Evolutionary conservation across 2,888 invertebrate species (phyloP).

Genomic region (Megaustenia siamemsis): DNA sequence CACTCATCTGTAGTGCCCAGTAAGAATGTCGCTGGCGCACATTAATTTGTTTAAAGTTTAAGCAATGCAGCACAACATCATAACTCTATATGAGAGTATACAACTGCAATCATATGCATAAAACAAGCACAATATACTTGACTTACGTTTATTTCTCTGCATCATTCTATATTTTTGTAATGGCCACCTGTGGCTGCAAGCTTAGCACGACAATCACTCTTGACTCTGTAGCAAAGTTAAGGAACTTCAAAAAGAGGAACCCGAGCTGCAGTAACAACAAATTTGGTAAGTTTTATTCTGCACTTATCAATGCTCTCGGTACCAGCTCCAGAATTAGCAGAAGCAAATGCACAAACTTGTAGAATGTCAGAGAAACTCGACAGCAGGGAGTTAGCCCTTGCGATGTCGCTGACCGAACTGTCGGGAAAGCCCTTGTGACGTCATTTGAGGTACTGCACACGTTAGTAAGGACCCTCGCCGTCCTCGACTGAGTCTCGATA

Average conservation of each 20-base stretch:
- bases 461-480: slow-evolving; percentile 34
- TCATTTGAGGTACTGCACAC: slow-evolving; percentile 45
- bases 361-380: not conserved
- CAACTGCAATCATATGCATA: too few relatives aligned
- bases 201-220: too few relatives aligned
- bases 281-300: not conserved
- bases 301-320: not conserved
- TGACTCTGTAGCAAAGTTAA: slow-evolving; percentile 37
- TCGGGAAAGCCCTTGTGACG: slow-evolving; percentile 53
- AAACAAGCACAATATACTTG: too few relatives aligned
- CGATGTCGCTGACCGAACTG: slow-evolving; percentile 50
- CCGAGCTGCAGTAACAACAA: slow-evolving; percentile 35
- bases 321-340: slow-evolving; percentile 9
- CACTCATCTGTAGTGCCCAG: too few relatives aligned
- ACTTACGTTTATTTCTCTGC: too few relatives aligned
- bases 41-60: too few relatives aligned
- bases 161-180: too few relatives aligned
- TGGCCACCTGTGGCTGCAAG: slow-evolving; percentile 55
- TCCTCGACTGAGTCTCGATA: slow-evolving; percentile 10
- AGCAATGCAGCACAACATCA: too few relatives aligned
- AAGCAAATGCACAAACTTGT: slow-evolving; percentile 26
- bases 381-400: slow-evolving; percentile 13
- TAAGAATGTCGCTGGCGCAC: too few relatives aligned
- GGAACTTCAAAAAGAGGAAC: not conserved
- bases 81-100: too few relatives aligned